Percentiles rank a stretch among this genome's conserved stretches.
phyloP scores from a whole-genome alignment of 2,113 vertebrate species.

The Dolichallabes microphthalmus region DNA sequence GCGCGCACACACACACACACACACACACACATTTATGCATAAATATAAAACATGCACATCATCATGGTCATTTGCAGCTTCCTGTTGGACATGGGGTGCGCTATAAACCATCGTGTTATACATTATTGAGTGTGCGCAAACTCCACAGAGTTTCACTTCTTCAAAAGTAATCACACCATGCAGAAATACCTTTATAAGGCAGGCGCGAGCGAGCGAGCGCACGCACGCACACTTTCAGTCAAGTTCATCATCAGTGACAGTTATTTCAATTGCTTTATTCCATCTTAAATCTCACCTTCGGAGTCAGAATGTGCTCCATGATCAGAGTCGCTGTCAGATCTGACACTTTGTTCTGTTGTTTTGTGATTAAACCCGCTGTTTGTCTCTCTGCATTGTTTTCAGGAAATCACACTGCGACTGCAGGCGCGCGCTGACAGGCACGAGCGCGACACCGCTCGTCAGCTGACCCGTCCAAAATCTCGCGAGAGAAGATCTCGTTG shows the following conservation, averaged over 20 bases:
- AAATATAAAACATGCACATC: background rate
- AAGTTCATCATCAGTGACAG: background rate
- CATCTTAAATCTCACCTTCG: slow-evolving; percentile 48
- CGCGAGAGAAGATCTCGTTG: slow-evolving; percentile 16
- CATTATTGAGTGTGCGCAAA: background rate
- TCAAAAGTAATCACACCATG: background rate
- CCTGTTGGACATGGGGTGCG: background rate
- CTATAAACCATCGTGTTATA: background rate
- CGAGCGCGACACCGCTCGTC: background rate
- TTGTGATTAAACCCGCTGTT: background rate
- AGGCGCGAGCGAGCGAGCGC: background rate
- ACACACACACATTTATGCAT: background rate
- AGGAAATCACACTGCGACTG: slow-evolving; percentile 19
- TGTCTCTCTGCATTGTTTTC: slow-evolving; percentile 1
- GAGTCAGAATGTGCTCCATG: slow-evolving; percentile 55
- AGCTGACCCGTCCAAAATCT: background rate
- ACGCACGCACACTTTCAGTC: background rate
- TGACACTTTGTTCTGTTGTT: background rate
- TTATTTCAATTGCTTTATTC: background rate
- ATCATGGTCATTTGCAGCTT: background rate
- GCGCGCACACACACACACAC: background rate
- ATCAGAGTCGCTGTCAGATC: background rate
- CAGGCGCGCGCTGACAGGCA: slow-evolving; percentile 14
- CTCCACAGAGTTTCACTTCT: background rate
- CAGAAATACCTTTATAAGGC: background rate